These are phyloP conservation scores for Schrankia costaestrigalis DNA, from an alignment of 2,888 invertebrate genomes.

Conservation along the genomic window DNA sequence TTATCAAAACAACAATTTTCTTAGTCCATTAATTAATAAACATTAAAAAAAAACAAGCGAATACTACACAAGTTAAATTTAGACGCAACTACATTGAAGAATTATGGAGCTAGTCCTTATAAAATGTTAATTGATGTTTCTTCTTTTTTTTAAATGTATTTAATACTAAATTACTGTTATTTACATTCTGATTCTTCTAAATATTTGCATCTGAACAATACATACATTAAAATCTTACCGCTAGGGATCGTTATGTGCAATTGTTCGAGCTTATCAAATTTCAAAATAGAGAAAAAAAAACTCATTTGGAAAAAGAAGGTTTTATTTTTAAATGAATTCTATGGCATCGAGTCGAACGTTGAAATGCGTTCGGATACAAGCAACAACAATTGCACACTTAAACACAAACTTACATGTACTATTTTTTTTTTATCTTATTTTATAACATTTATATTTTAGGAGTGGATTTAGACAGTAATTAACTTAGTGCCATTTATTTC, in stretches of 20 bases:
- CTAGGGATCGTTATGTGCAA: conserved; percentile 70
- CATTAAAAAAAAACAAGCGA: conserved; percentile 11
- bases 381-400: conserved; percentile 76
- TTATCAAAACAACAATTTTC: too few species aligned
- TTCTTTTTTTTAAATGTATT: conserved; percentile 39
- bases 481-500: conserved; percentile 53
- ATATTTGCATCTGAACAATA: conserved; percentile 81
- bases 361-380: conserved; percentile 33
- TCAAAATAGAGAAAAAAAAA: conserved; percentile 15
- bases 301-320: not conserved
- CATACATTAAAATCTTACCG: conserved; percentile 76
- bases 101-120: conserved; percentile 40
- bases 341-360: conserved; percentile 42
- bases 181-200: conserved; percentile 78
- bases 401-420: conserved; percentile 60
- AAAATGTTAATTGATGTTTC: conserved; percentile 57
- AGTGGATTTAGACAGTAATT: conserved; percentile 76
- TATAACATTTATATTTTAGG: conserved; percentile 55
- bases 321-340: conserved; percentile 24
- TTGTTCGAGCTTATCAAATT: conserved; percentile 56
- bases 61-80: conserved; percentile 14
- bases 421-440: conserved; percentile 49
- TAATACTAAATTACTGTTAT: conserved; percentile 64
- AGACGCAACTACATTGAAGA: conserved; percentile 12
- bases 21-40: too few species aligned